Evolutionary conservation across 1,140 invertebrate genomes (phyloP).

Genomic region (Calycopis cecrops): DNA sequence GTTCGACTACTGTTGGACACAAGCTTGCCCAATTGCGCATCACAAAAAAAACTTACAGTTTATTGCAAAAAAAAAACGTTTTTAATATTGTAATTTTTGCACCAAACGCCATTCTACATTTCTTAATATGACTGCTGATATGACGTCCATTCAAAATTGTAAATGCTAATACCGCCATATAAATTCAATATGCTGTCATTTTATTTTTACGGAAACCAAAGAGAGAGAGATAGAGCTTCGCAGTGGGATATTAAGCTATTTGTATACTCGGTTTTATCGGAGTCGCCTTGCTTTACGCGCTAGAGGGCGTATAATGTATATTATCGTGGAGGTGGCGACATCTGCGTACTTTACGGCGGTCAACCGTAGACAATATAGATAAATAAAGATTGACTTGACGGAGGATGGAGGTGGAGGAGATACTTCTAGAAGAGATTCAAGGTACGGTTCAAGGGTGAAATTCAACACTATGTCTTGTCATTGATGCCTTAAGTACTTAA

Average conservation of each 20-base stretch:
- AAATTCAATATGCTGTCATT: not conserved
- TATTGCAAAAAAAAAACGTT: not conserved
- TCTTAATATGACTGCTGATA: conserved; percentile 4
- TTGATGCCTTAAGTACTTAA: too few species aligned
- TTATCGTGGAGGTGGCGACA: conserved; percentile 22
- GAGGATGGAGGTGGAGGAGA: not conserved
- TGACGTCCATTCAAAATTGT: conserved; percentile 2
- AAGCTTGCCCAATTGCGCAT: too few species aligned
- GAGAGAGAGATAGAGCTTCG: not conserved
- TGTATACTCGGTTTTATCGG: conserved; percentile 38
- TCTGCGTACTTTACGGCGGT: not conserved
- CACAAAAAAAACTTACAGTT: too few species aligned
- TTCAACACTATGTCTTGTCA: too few species aligned
- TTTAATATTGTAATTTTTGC: not conserved
- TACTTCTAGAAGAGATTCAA: too few species aligned
- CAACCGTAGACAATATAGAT: too few species aligned
- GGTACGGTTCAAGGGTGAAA: too few species aligned
- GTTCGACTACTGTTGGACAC: too few species aligned
- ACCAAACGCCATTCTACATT: conserved; percentile 2
- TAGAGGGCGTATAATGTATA: conserved; percentile 17
- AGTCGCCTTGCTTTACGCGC: conserved; percentile 18
- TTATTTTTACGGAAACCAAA: conserved; percentile 8
- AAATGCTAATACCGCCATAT: conserved; percentile 4
- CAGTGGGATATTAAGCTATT: conserved; percentile 36
- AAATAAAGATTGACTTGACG: not conserved